Percentiles rank a stretch among this genome's conserved stretches.
These are phyloP conservation scores for Protomyctophum bolini DNA, from an alignment of 2,113 vertebrate species.

Conservation along the genomic window DNA sequence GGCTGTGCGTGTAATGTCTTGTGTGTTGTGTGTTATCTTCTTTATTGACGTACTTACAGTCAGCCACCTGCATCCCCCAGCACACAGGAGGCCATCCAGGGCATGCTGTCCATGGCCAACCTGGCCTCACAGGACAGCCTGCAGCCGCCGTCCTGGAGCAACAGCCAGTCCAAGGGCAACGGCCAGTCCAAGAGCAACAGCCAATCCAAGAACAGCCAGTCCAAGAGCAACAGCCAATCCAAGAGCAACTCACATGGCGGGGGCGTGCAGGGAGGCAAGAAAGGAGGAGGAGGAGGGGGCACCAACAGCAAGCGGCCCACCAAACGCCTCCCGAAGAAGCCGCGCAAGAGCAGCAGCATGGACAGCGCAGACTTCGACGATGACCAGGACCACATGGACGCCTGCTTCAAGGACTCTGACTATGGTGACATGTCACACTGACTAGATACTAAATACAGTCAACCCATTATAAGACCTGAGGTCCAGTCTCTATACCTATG, in stretches of 20 bases:
- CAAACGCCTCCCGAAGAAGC: slow-evolving; percentile 89
- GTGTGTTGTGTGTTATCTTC: slow-evolving; percentile 74
- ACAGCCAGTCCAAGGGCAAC: slow-evolving; percentile 87
- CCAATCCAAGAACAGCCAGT: slow-evolving; percentile 85
- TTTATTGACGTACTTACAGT: slow-evolving; percentile 82
- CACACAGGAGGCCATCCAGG: slow-evolving; percentile 99
- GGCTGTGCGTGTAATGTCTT: slow-evolving; percentile 69
- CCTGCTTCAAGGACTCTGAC: slow-evolving; percentile 98
- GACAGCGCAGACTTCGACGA: slow-evolving; percentile 90
- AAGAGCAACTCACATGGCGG: slow-evolving; percentile 72
- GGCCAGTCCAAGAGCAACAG: slow-evolving; percentile 66
- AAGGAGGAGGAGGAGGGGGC: slow-evolving; percentile 61
- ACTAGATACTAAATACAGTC: too few relatives aligned
- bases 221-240: slow-evolving; percentile 84
- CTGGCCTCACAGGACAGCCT: slow-evolving; percentile 91
- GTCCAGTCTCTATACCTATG: too few relatives aligned
- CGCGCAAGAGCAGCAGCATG: slow-evolving; percentile 86
- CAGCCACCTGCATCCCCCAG: slow-evolving; percentile 98
- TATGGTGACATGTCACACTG: slow-evolving; percentile 80
- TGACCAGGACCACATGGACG: slow-evolving; percentile 95
- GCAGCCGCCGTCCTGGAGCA: slow-evolving; percentile 85
- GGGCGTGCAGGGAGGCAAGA: slow-evolving; percentile 80
- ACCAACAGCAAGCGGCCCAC: slow-evolving; percentile 79
- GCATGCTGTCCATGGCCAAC: slow-evolving; percentile 99
- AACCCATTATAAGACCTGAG: too few relatives aligned